phyloP scores from a whole-genome alignment of 2,797 vertebrate genomes.

The Eurystomus glaucurus region DNA sequence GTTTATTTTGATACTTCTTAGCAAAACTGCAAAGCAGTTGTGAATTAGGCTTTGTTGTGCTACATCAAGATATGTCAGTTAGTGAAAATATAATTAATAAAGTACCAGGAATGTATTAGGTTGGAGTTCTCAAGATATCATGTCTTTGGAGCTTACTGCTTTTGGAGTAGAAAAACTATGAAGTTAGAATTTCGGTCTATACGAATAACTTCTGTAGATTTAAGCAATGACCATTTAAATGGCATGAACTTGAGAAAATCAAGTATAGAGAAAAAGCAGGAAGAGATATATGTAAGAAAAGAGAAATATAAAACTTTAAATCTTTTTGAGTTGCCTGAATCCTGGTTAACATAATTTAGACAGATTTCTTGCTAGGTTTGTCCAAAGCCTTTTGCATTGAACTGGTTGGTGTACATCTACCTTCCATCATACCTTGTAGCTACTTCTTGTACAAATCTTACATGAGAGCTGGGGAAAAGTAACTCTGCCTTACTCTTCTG shows the following conservation, averaged over 20 bases:
- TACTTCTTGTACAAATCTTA: not conserved
- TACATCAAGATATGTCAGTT: not conserved
- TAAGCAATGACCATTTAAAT: not conserved
- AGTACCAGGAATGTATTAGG: not conserved
- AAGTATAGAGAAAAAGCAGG: not conserved
- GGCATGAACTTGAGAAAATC: not conserved
- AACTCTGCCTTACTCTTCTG: not conserved
- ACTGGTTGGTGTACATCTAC: not conserved
- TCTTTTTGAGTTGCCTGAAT: not conserved
- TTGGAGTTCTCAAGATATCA: not conserved
- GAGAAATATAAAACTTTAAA: not conserved
- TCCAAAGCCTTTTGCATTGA: not conserved
- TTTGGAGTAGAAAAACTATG: not conserved
- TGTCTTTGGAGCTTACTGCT: not conserved
- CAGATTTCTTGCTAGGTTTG: not conserved
- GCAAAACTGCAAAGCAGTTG: not conserved
- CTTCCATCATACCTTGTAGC: not conserved
- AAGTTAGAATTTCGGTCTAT: not conserved
- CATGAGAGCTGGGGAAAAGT: not conserved
- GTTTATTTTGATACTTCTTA: not conserved
- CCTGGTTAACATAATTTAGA: not conserved
- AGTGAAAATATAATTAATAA: not conserved
- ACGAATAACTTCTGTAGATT: not conserved
- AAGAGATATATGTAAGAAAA: not conserved
- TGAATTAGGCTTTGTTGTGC: not conserved